Percentiles rank a stretch among this genome's conserved stretches.
These are phyloP conservation scores for Helicoverpa armigera DNA, from an alignment of 1,140 invertebrate species.

Conservation along the genomic window DNA sequence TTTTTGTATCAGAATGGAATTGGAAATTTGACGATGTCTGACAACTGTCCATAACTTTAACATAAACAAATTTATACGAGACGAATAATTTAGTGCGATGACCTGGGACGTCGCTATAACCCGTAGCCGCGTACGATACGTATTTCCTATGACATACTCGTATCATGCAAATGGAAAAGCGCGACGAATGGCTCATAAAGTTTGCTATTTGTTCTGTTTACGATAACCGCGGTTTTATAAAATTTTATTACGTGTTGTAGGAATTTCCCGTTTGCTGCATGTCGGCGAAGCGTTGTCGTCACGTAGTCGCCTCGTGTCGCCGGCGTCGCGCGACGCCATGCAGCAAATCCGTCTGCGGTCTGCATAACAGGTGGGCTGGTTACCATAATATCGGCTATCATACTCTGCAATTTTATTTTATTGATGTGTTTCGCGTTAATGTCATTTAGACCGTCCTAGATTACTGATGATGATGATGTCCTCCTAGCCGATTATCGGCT, in stretches of 20 bases:
- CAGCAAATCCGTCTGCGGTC: constrained; percentile 43
- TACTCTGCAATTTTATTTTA: constrained; percentile 15
- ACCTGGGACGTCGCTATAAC: constrained; percentile 53
- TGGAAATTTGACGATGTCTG: constrained; percentile 45
- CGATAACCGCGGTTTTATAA: constrained; percentile 82
- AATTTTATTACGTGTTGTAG: constrained; percentile 74
- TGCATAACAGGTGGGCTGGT: constrained; percentile 38
- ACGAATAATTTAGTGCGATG: constrained; percentile 53
- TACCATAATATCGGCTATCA: constrained; percentile 20
- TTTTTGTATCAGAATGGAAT: constrained; percentile 41
- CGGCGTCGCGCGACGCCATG: constrained; percentile 16
- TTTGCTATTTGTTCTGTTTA: constrained; percentile 83
- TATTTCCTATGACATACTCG: constrained; percentile 67
- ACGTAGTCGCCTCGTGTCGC: constrained; percentile 36
- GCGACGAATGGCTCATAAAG: constrained; percentile 81
- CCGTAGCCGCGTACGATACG: constrained; percentile 49
- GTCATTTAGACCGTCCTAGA: background rate
- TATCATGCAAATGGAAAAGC: constrained; percentile 82
- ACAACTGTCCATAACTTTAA: constrained; percentile 50
- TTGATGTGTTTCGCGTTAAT: background rate
- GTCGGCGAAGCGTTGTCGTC: constrained; percentile 44
- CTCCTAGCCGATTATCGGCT: too few species aligned
- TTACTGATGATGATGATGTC: too few species aligned
- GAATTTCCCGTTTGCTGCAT: constrained; percentile 66
- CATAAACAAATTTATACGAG: constrained; percentile 49